Base-by-base conservation (phyloP, 2,888 invertebrate species). In the Blastobasis adustella region DNA sequence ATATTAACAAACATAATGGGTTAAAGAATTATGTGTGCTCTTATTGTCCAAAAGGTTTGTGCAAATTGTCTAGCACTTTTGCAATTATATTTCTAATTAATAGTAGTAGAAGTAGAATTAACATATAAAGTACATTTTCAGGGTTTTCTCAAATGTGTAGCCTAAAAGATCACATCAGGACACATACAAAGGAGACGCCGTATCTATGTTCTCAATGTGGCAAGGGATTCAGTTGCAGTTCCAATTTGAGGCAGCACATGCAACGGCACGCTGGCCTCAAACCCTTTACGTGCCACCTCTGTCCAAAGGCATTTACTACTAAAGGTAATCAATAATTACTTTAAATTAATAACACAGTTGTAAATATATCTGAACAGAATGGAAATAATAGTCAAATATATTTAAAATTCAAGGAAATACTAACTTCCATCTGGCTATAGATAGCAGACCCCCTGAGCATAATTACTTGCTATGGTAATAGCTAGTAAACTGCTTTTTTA, bases 221-320 rank as follows among this genome's bases (percentile, higher is more conserved):
- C 0, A 90, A 88, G 53, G 83, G 90, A 1, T 91, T 91, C 59
- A 79, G 82, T 5, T 90, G 89, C 62, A 76, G 83, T 45, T 90
- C 91, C 49, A 91, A 91, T 58, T 67, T 91, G 10, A 79, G 90
- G 0, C 91, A 91, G 56, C 91, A 91, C 59, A 76, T 90, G 73
- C 65, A 90, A 54, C 73, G 91, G 0, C 91, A 91, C 54, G 79
- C 85, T 0, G 91, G 90, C 0, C 58, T 87, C 2, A 91, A 90
- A 56, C 86, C 90, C 0, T 90, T 79, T 54, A 66, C 86, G 0
- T 91, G 91, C 58, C 77, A 79, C 37, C 76, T 91, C 47, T 91
- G 91, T 54, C 91, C 91, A 0, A 91, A 90, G 63, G 76, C 79
- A 5, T 91, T 91, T 58, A 81, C 82, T 47, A 89, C 90, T 54